Evolutionary conservation across 2,888 invertebrate species (phyloP), one percentile per base, ranked within the genome.

Genomic region (Heliothis peltigera): DNA sequence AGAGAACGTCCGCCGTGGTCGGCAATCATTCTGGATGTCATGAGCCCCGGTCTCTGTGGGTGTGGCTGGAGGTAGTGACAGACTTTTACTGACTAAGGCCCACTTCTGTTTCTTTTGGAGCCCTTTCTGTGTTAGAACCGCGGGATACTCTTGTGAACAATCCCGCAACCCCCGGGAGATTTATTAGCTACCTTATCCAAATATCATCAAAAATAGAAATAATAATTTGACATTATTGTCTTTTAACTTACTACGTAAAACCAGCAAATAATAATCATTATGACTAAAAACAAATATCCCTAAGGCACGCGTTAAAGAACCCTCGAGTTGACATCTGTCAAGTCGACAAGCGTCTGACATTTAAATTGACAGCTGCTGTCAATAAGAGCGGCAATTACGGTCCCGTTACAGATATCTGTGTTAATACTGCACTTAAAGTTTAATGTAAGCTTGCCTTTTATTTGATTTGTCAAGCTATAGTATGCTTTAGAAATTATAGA

Each of bases 301-400:
- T 42, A 44, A 17, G 53, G 47, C 61, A 47, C 72, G 64, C 64
- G 39, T 60, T 70, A 80, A 79, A 81, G 80, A 60, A 74, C 75
- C 64, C 79, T 72, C 75, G 62, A 70, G 80, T 75, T 87, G 89
- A 88, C 89, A 89, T 85, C 87, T 90, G 92, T 91, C 91, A 91
- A 60, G 81, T 83, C 87, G 89, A 88, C 87, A 87, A 83, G 65
- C 64, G 65, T 76, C 79, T 84, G 72, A 76, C 79, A 72, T 75
- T 67, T 65, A 75, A 79, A 87, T 84, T 86, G 90, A 89, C 87
- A 85, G 81, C 76, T 63, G 76, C 76, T 87, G 89, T 90, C 90
- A 89, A 73, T 82, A 76, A 81, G 70, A 78, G 55, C 71, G 60
- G 80, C 77, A 81, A 87, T 87, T 85, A 87, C 60, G 52, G 49